Base-by-base conservation (phyloP, 2,797 vertebrate species). In the Aphelocoma californica region DNA sequence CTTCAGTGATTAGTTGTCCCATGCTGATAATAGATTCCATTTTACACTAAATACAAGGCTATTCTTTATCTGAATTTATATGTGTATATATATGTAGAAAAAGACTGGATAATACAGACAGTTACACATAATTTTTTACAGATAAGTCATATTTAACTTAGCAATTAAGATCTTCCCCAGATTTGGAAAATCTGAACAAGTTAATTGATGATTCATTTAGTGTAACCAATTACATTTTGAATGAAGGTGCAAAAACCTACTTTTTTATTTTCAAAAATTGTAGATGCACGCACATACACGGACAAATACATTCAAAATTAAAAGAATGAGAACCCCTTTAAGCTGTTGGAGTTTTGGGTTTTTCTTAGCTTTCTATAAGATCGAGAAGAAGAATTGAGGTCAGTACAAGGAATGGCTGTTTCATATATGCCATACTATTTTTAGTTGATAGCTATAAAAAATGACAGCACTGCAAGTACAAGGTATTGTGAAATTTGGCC, bases 401-500 rank as follows among this genome's bases (percentile, higher is more conserved):
- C 66, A 94, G 56, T 77, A 48, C n/a, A 77, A 91, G 40, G 88
- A 90, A 90, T 72, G 36, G 24, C 45, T 64, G 42, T 82, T 91
- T 90, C 84, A 42, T 87, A 90, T 89, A 66, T 94, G 47, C 53
- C 23, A 9, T 69, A 42, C 80, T 85, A 42, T 42, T 81, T 78
- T 86, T 92, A 81, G 58, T 70, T 88, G 65, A 57, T 91, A 89
- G 42, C 38, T 61, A 42, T 93, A 74, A 80, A 92, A 92, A 69
- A 86, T 77, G 44, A 87, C 66, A 88, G 45, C 57, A 34, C 38
- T 75, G 34, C 42, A 75, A 86, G 60, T 56, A 85, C 70, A 90
- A 87, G 40, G 28, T 72, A 80, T 79, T 86, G 58, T 95, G 96
- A 94, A 96, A 96, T 96, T 96, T 97, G 89, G 81, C 88, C 93